Percentiles rank a stretch among this genome's conserved stretches.
phyloP scores from a whole-genome alignment of 2,888 invertebrate species.

The Ecdyonurus torrentis region DNA sequence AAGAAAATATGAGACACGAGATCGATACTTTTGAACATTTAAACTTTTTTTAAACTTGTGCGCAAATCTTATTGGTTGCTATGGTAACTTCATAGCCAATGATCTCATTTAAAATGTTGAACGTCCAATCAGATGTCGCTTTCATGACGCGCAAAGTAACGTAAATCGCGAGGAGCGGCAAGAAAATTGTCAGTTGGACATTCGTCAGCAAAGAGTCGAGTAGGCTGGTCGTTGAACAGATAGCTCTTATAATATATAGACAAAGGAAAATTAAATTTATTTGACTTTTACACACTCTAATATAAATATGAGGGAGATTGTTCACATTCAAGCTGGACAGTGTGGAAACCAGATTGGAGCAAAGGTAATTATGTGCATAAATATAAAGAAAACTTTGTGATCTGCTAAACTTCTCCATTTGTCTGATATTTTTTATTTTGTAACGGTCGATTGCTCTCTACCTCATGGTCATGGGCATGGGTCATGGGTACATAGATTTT shows the following conservation, averaged over 20 bases:
- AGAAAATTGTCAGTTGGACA: neutral
- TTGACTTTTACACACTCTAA: too few relatives aligned
- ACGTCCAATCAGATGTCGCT: neutral
- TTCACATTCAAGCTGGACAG: slow-evolving; percentile 87
- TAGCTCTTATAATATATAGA: too few relatives aligned
- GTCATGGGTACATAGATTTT: too few relatives aligned
- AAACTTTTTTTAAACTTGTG: neutral
- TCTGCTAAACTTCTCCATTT: too few relatives aligned
- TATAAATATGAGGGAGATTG: slow-evolving; percentile 82
- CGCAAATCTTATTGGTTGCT: neutral
- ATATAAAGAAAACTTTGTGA: too few relatives aligned
- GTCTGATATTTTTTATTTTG: too few relatives aligned
- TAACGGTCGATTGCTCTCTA: too few relatives aligned
- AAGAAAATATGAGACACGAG: neutral
- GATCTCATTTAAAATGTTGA: neutral
- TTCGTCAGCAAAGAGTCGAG: neutral
- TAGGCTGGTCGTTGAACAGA: too few relatives aligned
- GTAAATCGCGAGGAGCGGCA: neutral
- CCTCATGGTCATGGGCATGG: too few relatives aligned
- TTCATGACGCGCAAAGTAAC: neutral
- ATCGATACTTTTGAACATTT: neutral
- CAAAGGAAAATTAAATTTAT: too few relatives aligned
- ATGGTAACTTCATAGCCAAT: neutral
- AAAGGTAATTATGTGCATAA: slow-evolving; percentile 60
- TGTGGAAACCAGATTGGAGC: slow-evolving; percentile 95